Percentiles rank a stretch among this genome's conserved stretches.
These are phyloP conservation scores for Melinaea marsaeus DNA, from an alignment of 2,888 invertebrate species.

Conservation along the genomic window DNA sequence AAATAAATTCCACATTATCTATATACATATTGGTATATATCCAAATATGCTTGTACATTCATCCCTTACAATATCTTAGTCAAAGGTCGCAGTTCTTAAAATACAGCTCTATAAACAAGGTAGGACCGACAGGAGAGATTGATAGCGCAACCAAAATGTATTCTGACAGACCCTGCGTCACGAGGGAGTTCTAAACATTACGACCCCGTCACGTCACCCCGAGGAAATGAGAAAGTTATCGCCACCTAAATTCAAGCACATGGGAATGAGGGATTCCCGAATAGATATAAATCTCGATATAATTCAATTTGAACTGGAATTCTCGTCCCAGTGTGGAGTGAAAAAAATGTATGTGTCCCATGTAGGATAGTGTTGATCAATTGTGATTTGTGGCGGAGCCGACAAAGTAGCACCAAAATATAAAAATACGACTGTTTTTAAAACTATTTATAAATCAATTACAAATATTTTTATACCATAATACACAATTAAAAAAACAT, in stretches of 20 bases:
- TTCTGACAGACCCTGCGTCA: constrained; percentile 19
- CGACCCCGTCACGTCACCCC: constrained; percentile 24
- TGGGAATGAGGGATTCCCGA: constrained; percentile 66
- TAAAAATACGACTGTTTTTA: background rate
- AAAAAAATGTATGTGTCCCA: constrained; percentile 30
- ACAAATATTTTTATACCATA: no score
- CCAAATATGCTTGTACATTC: background rate
- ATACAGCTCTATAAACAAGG: constrained; percentile 45
- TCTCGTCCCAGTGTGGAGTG: constrained; percentile 17
- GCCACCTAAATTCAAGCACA: constrained; percentile 68
- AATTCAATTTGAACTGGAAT: constrained; percentile 60
- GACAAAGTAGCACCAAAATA: background rate
- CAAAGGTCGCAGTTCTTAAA: constrained; percentile 37
- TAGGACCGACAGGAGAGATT: constrained; percentile 19
- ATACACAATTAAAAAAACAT: no score
- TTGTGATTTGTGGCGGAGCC: background rate
- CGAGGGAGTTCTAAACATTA: constrained; percentile 18
- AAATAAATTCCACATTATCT: background rate
- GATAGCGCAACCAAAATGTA: constrained; percentile 37
- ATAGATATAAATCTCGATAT: constrained; percentile 74
- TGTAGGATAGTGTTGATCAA: constrained; percentile 18
- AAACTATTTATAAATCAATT: no score
- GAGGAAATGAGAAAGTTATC: constrained; percentile 76
- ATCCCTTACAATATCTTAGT: background rate
- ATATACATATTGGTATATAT: no score